A percentile compares a stretch with the other conserved stretches of the same genome.
phyloP scores from a whole-genome alignment of 2,888 invertebrate genomes.

The Catocala sponsa region DNA sequence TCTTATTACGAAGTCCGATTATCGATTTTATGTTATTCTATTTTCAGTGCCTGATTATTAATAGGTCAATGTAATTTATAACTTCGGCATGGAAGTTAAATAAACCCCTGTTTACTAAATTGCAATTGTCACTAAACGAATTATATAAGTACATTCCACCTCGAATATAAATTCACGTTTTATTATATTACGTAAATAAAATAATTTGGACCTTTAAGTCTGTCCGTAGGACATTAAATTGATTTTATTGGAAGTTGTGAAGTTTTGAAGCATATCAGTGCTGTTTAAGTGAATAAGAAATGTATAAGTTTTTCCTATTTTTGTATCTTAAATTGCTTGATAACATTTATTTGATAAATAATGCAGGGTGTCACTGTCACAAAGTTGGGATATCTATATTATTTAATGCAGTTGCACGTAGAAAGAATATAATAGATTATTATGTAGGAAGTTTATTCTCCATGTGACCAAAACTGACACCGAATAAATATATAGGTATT shows the following conservation, averaged over 20 bases:
- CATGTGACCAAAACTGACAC: constrained; percentile 79
- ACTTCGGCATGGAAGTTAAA: background rate
- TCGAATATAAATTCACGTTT: constrained; percentile 42
- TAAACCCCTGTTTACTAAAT: constrained; percentile 20
- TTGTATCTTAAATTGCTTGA: constrained; percentile 59
- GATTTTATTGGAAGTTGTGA: constrained; percentile 76
- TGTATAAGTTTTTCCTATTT: constrained; percentile 64
- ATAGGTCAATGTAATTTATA: too few relatives aligned
- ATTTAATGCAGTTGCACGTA: constrained; percentile 63
- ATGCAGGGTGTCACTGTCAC: constrained; percentile 42
- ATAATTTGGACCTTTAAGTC: constrained; percentile 47
- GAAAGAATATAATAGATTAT: constrained; percentile 58
- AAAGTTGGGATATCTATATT: constrained; percentile 28
- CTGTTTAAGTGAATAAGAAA: constrained; percentile 63
- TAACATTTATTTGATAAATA: constrained; percentile 33
- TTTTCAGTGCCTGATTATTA: too few relatives aligned
- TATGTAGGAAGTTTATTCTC: constrained; percentile 70
- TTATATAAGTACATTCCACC: constrained; percentile 51
- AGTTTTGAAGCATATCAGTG: constrained; percentile 77
- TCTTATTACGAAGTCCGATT: too few relatives aligned
- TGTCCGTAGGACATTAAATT: constrained; percentile 69
- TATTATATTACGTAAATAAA: constrained; percentile 41
- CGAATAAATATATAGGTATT: constrained; percentile 34
- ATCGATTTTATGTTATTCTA: too few relatives aligned
- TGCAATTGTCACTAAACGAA: constrained; percentile 25